Conservation (phyloP, 2,113 vertebrate genomes). For the Spermophilus dauricus region DNA sequence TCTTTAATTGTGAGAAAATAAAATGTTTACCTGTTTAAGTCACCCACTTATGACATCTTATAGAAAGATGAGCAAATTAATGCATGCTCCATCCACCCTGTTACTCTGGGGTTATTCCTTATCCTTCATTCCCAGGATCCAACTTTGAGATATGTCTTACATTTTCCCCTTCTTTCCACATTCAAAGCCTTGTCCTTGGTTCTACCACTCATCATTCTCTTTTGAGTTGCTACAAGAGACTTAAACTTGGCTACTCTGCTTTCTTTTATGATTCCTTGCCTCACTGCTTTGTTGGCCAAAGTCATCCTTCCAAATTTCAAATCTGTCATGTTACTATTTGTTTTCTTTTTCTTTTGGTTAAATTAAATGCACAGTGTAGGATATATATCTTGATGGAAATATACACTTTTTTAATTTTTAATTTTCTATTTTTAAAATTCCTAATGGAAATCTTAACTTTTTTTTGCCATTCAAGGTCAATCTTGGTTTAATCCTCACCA, state of each 20-base stretch:
- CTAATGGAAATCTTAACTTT: neutral
- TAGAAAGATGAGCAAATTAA: neutral
- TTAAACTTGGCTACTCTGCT: neutral
- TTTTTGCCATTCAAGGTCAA: neutral
- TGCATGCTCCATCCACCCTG: fast-evolving
- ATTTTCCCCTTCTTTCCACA: neutral
- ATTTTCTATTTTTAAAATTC: too few relatives aligned
- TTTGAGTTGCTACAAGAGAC: neutral
- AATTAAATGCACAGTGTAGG: neutral
- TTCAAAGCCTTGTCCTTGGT: neutral
- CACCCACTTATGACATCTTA: neutral
- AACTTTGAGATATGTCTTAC: neutral
- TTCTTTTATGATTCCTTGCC: neutral
- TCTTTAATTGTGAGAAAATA: neutral
- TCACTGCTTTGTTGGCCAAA: neutral
- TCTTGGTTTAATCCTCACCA: neutral
- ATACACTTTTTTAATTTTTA: too few relatives aligned
- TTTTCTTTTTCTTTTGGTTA: neutral
- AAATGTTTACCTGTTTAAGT: neutral
- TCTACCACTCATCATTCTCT: neutral
- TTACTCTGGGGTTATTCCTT: neutral
- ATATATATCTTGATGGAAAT: neutral
- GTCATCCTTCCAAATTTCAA: neutral
- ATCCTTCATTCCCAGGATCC: neutral
- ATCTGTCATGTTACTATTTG: neutral